These are phyloP conservation scores for Leptonema lineaticorne DNA, from an alignment of 1,140 invertebrate genomes.

Conservation along the genomic window DNA sequence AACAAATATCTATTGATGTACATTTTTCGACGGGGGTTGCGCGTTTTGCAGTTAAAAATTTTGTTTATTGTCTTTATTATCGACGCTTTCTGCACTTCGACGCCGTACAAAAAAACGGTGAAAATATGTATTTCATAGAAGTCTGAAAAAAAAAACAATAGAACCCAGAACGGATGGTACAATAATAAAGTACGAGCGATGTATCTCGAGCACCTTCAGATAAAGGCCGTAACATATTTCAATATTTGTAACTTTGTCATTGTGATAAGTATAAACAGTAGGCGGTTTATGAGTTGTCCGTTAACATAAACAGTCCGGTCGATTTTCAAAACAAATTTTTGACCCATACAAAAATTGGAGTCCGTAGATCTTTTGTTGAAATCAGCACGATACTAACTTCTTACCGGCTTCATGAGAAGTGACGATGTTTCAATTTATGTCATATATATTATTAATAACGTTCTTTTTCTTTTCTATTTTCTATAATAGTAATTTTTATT, in stretches of 20 bases:
- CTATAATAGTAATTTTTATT: too few relatives aligned
- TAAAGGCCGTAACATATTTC: too few relatives aligned
- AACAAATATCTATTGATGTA: background rate
- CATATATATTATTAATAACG: too few relatives aligned
- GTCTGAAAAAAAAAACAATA: background rate
- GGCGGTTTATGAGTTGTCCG: slow-evolving; percentile 21
- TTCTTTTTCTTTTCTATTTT: too few relatives aligned
- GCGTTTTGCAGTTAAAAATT: background rate
- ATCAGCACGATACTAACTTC: too few relatives aligned
- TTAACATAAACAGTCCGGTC: too few relatives aligned
- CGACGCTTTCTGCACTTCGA: slow-evolving; percentile 1
- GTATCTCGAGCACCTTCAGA: too few relatives aligned
- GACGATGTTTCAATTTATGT: too few relatives aligned
- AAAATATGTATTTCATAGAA: background rate
- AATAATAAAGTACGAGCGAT: background rate
- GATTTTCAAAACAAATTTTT: too few relatives aligned
- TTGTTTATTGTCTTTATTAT: slow-evolving; percentile 14
- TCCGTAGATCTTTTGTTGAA: too few relatives aligned
- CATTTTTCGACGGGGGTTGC: background rate
- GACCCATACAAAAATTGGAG: too few relatives aligned
- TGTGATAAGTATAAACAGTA: slow-evolving; percentile 15
- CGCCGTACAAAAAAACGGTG: background rate
- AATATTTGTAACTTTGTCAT: background rate
- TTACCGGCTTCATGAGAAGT: too few relatives aligned
- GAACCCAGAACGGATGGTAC: background rate